These are phyloP conservation scores for Falcunculus frontatus DNA, from an alignment of 2,113 vertebrate species.

Conservation along the genomic window DNA sequence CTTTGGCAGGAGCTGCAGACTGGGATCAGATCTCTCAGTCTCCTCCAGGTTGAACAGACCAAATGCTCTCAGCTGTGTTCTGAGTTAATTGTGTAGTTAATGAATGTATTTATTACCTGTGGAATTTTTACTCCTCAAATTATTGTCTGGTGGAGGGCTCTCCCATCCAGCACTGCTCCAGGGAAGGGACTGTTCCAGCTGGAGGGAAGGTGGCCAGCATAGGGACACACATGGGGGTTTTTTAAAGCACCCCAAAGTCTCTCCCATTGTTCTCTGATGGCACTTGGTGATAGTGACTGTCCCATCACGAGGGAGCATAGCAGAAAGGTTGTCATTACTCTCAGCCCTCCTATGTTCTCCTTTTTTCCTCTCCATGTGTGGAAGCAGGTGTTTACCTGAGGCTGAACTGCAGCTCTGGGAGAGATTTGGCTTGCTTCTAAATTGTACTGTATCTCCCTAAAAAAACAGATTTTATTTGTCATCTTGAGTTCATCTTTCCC, in stretches of 20 bases:
- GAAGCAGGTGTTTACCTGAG: neutral
- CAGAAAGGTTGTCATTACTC: neutral
- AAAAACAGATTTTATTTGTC: neutral
- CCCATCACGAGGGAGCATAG: neutral
- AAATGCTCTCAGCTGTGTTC: neutral
- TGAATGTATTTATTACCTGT: neutral
- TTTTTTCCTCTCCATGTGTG: neutral
- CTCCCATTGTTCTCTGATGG: neutral
- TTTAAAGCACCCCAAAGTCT: neutral
- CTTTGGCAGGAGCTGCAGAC: neutral
- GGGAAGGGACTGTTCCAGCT: neutral
- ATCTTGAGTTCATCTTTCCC: neutral
- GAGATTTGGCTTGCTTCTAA: neutral
- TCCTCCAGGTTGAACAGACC: neutral
- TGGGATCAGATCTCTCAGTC: neutral
- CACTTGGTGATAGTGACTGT: neutral
- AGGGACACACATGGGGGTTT: neutral
- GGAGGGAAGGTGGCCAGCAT: neutral
- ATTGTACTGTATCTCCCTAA: neutral
- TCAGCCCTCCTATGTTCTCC: neutral
- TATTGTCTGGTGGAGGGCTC: neutral
- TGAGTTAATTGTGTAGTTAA: neutral
- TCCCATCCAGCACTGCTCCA: neutral
- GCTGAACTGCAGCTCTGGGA: neutral
- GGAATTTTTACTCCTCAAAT: neutral